Evolutionary conservation across 2,113 vertebrate genomes (phyloP).

Genomic region (Hyaena hyaena): DNA sequence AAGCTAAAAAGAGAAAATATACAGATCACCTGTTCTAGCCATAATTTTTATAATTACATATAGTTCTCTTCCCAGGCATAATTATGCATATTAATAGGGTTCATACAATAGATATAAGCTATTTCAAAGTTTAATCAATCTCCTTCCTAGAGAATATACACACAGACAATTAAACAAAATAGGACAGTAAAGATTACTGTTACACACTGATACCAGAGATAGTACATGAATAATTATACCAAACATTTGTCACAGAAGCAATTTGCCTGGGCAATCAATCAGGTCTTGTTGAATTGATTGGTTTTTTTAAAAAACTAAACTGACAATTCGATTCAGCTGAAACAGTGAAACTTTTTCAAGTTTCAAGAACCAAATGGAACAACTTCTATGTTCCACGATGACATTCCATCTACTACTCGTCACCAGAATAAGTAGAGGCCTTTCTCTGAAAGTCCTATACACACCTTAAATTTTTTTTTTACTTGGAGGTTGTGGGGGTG

Average conservation of each 20-base stretch:
- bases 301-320: background rate
- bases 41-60: conserved; percentile 32
- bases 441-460: conserved; percentile 10
- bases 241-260: conserved; percentile 10
- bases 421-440: background rate
- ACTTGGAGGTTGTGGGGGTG: background rate
- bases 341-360: background rate
- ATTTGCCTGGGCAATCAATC: background rate
- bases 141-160: conserved; percentile 17
- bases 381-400: background rate
- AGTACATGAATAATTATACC: background rate
- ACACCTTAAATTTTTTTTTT: background rate
- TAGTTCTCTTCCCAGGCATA: conserved; percentile 40
- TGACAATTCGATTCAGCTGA: background rate
- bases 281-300: background rate
- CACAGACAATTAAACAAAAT: conserved; percentile 40
- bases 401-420: background rate
- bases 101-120: background rate
- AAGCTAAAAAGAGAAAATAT: background rate
- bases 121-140: conserved; percentile 14
- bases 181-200: background rate
- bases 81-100: conserved; percentile 1
- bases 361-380: background rate
- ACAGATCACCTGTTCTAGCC: background rate
- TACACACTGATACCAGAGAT: background rate